Evolutionary conservation across 2,888 invertebrate genomes (phyloP), one percentile per base, ranked within the genome.

Genomic region (Lasioglossum marginatum): DNA sequence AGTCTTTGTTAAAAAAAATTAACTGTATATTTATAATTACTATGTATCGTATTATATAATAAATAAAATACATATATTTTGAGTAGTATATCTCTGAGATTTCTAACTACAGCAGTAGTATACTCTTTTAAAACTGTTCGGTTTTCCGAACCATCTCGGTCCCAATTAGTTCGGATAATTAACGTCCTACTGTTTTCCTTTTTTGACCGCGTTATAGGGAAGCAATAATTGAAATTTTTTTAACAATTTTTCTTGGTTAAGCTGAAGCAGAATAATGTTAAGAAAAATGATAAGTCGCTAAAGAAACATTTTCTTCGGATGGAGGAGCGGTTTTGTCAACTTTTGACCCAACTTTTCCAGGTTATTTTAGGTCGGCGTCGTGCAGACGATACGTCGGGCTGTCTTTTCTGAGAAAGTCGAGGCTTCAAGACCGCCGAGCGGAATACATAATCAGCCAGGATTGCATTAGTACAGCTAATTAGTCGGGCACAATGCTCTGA

Each of bases 381-480:
- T 63, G 52, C 52, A 31, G 63, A 75, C 60, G 74, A 71, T 48
- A 71, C 75, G 71, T 66, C 40, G 63, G 48, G 75, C 63, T n/a
- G 84, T 63, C 78, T 78, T 71, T 70, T 52, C 77, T 12, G 27
- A 43, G 63, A 48, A 79, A 79, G 84, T 71, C 31, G 78, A 79
- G 85, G 90, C 92, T 87, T 82, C 89, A 88, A 89, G 91, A 91
- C 92, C 90, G 93, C 89, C 93, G 93, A 92, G 92, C 87, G 88
- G 95, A 95, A 95, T 95, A 92, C 94, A 90, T 95, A 95, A 95
- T 95, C 95, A 95, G 93, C 87, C 89, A 85, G 90, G 92, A 94
- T 95, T 94, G 93, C 93, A 93, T 95, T 95, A 95, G 94, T 93
- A 92, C 92, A 92, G 93, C 93, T 95, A 95, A 95, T 95, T 95